These are phyloP conservation scores for Drosophila varians DNA, from an alignment of 1,140 invertebrate genomes.

Conservation along the genomic window DNA sequence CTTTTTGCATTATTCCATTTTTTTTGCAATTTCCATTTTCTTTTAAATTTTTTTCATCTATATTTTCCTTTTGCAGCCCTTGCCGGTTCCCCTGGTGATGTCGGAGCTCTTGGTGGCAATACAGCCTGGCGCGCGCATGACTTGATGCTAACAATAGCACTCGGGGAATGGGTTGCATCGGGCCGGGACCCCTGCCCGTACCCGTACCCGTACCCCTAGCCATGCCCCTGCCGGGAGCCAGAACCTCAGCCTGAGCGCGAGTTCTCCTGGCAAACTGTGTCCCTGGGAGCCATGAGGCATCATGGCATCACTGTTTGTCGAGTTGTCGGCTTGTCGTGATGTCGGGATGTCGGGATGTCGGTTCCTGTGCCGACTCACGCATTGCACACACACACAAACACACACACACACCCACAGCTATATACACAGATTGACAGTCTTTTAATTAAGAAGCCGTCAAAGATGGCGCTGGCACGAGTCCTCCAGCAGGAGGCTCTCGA, in stretches of 20 bases:
- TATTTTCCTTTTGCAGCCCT: not conserved
- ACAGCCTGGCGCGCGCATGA: constrained; percentile 63
- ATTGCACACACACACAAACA: constrained; percentile 31
- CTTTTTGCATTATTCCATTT: not conserved
- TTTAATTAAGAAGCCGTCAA: constrained; percentile 82
- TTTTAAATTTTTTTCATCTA: constrained; percentile 21
- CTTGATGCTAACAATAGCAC: constrained; percentile 78
- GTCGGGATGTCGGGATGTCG: constrained; percentile 34
- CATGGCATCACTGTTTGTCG: constrained; percentile 22
- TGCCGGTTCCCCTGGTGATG: constrained; percentile 13
- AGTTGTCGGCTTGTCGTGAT: constrained; percentile 10
- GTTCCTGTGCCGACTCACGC: constrained; percentile 33
- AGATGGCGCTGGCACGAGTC: constrained; percentile 65
- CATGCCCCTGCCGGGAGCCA: not conserved
- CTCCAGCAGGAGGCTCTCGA: constrained; percentile 34
- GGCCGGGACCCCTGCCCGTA: not conserved
- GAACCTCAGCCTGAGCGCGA: not conserved
- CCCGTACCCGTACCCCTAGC: not conserved
- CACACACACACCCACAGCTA: constrained; percentile 9
- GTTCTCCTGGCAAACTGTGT: not conserved
- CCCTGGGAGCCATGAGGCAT: constrained; percentile 13
- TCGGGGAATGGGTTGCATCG: constrained; percentile 41
- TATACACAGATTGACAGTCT: constrained; percentile 76
- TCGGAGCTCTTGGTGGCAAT: constrained; percentile 15
- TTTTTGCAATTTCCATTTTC: constrained; percentile 26